Base-by-base conservation (phyloP, 2,113 vertebrate genomes). In the Platysteira castanea region DNA sequence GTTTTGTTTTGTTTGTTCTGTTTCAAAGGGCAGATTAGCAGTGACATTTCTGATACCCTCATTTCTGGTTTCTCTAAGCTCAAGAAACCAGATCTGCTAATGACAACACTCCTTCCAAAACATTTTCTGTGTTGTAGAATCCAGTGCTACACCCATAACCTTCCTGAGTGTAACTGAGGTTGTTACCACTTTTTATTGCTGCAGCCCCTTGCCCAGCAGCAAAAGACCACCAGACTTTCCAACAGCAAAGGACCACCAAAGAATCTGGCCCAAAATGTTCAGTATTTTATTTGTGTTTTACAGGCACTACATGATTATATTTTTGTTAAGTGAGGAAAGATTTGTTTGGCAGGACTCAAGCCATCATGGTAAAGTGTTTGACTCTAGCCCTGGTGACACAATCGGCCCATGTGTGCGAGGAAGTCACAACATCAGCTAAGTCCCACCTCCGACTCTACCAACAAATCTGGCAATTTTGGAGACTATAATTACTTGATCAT, bases 381-480 rank as follows among this genome's bases (percentile, higher is more conserved):
- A 75, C 56, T 78, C n/a, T 33, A 84, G 47, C 69, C 47, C 49
- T 57, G 59, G 64, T 91, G 91, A 95, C 60, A 92, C 64, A 90
- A 30, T 12, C 88, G 68, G 24, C 60, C 60, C 41, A 7, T 54
- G 26, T 68, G 39, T 71, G 21, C 1, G 0, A 92, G 90, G 93
- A 90, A 94, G 75, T 86, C 85, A 93, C 60, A 88, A 76, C 82
- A 88, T 94, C 93, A 81, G 30, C 79, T 92, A 63, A 63, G 8
- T 91, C 78, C 75, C 37, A 69, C 84, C 78, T 60, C 78, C 5
- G 21, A 84, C 63, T 77, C n/a, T 93, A 91, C 73, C 50, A 89
- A 91, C 41, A 89, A 61, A 64, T 85, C 65, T 84, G 60, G 70
- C 75, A 47, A 1, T 94, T 94, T 63, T 85, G 64, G 44, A 93